Base-by-base conservation (phyloP, 2,113 vertebrate genomes). In the Puntigrus tetrazona region DNA sequence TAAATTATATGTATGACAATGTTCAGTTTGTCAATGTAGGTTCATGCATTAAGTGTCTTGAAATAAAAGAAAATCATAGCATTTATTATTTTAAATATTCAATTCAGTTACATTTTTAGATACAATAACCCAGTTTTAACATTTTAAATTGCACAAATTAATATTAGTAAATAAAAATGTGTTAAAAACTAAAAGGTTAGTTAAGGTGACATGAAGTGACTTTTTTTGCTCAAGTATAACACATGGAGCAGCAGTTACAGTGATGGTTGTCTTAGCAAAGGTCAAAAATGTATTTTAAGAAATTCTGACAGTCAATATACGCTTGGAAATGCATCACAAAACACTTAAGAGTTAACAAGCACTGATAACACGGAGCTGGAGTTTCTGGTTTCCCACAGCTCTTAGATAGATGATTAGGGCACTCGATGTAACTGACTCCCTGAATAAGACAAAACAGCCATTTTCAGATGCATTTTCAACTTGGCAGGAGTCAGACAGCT, bases 391-490 rank as follows among this genome's bases (percentile, higher is more conserved):
- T 80, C 59, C 55, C 78, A 67, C 25, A 67, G 59, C 41, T 79
- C 57, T 63, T 63, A 43, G 57, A 61, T 5, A 41, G 14, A 77
- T 78, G 52, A 67, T 67, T 34, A 63, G 20, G 29, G 27, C 1
- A 47, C 59, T 80, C 41, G 20, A 22, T 14, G 41, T 80, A 45
- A 63, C 78, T 31, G 59, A 43, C 25, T 80, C n/a, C 5, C 25
- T 80, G 78, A 80, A 31, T 45, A 34, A 47, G n/a, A 31, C 61
- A 47, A 65, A 57, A 65, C 47, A 45, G 38, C 57, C 57, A 31
- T 80, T 80, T 67, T 80, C 27, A 50, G 41, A 77, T 55, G 29
- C 16, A 57, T 77, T 77, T 77, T 77, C 29, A 77, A 77, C 45
- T 77, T 77, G 50, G 47, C 50, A 77, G 31, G 50, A 55, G 50